Percentiles rank a stretch among this genome's conserved stretches.
phyloP scores from a whole-genome alignment of 2,113 vertebrate genomes.

The Embiotoca jacksoni region DNA sequence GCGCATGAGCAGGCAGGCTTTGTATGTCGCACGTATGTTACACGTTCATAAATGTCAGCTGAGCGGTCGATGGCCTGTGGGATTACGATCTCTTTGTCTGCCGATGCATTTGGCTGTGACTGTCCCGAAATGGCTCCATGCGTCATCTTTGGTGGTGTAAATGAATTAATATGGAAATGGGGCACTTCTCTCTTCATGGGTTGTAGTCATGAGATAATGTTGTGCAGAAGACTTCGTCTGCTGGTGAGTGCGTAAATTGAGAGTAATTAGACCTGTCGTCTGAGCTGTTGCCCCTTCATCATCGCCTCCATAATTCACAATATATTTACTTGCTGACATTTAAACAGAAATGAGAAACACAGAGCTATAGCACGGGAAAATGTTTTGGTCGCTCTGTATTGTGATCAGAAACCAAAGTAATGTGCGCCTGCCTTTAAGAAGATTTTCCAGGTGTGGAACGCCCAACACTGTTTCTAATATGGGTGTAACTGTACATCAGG shows the following conservation, averaged over 20 bases:
- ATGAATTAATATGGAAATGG: conserved; percentile 25
- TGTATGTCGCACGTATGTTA: too few relatives aligned
- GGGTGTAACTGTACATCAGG: too few relatives aligned
- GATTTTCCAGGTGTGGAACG: too few relatives aligned
- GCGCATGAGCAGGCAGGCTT: neutral
- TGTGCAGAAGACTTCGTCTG: conserved; percentile 6
- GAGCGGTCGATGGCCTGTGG: neutral
- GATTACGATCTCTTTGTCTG: conserved; percentile 17
- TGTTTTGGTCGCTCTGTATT: neutral
- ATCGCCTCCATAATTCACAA: neutral
- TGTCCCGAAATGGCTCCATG: conserved; percentile 1
- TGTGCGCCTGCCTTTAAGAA: too few relatives aligned
- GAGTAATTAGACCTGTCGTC: neutral
- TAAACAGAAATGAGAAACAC: neutral
- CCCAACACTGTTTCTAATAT: too few relatives aligned
- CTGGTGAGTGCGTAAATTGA: neutral
- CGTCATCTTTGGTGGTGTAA: neutral
- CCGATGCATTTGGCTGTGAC: neutral
- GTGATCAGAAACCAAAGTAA: neutral
- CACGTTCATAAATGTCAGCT: neutral
- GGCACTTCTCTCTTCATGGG: conserved; percentile 9
- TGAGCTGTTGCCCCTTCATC: conserved; percentile 6
- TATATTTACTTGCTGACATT: neutral
- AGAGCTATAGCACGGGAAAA: neutral
- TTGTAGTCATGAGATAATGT: conserved; percentile 21